These are phyloP conservation scores for Pollenia amentaria DNA, from an alignment of 2,888 invertebrate species.

Conservation along the genomic window DNA sequence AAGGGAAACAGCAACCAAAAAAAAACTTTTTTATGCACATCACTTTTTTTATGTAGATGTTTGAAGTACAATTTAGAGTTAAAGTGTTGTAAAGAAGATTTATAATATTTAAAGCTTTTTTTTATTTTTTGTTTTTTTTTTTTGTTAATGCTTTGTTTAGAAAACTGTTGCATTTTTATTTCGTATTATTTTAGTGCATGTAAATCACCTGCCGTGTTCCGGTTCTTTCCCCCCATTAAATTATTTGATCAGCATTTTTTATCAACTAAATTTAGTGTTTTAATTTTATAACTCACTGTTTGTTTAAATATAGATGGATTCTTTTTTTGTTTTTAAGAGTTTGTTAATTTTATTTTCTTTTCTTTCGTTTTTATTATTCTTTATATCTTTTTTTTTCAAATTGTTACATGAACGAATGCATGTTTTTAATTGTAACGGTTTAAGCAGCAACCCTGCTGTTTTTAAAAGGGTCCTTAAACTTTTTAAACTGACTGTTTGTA, in stretches of 20 bases:
- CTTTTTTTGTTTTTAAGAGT: constrained; percentile 36
- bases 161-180: constrained; percentile 45
- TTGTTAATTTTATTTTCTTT: constrained; percentile 41
- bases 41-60: constrained; percentile 21
- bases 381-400: constrained; percentile 10
- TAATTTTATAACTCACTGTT: constrained; percentile 34
- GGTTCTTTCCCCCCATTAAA: background rate
- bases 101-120: constrained; percentile 55
- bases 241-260: constrained; percentile 32
- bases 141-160: constrained; percentile 56
- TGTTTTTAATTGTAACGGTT: constrained; percentile 62
- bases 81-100: constrained; percentile 68
- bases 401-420: constrained; percentile 8
- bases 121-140: constrained; percentile 20
- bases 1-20: constrained; percentile 21
- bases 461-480: constrained; percentile 67
- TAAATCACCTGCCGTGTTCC: constrained; percentile 70
- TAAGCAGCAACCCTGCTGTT: constrained; percentile 65
- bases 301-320: background rate
- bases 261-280: constrained; percentile 21
- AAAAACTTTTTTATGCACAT: constrained; percentile 8
- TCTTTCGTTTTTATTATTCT: constrained; percentile 17
- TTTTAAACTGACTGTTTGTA: constrained; percentile 44
- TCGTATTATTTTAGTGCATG: constrained; percentile 46
- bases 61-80: constrained; percentile 48